Conservation (phyloP, 2,113 vertebrate species). For the Lepisosteus osseus region DNA sequence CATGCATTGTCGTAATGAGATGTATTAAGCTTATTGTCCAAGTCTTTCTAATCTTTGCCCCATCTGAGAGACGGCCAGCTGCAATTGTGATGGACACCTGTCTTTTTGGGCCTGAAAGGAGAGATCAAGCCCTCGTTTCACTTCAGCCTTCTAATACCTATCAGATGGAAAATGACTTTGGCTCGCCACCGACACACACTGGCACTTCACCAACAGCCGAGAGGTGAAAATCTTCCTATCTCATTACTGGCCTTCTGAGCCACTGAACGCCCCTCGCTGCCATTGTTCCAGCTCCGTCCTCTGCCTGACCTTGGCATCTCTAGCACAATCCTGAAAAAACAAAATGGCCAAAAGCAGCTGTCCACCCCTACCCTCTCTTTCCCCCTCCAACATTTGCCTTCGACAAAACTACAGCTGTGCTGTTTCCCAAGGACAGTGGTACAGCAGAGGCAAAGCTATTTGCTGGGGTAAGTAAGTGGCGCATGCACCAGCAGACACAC, state of each 20-base stretch:
- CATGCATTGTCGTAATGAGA: too few relatives aligned
- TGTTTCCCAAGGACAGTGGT: slow-evolving; percentile 11
- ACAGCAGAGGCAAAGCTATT: background rate
- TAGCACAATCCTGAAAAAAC: background rate
- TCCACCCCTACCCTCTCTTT: background rate
- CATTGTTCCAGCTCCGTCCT: background rate
- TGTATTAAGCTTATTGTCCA: slow-evolving; percentile 42
- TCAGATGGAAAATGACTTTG: slow-evolving; percentile 7
- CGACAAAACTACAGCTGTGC: background rate
- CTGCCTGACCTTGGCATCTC: slow-evolving; percentile 12
- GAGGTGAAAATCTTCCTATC: slow-evolving; percentile 15
- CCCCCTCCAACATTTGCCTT: background rate
- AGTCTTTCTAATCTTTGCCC: slow-evolving; percentile 56
- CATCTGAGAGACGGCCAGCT: slow-evolving; percentile 37
- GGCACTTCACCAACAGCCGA: background rate
- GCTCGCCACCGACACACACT: background rate
- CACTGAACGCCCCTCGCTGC: background rate
- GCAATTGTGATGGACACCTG: background rate
- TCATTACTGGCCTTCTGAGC: background rate
- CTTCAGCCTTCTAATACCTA: background rate
- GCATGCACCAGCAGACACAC: background rate
- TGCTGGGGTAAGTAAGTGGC: background rate
- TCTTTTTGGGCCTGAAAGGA: background rate
- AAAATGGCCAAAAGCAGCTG: background rate
- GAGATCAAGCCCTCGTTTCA: background rate